Evolutionary conservation across 92 coral and sea anemone genomes (phyloP), one percentile per base, ranked within the genome.

Genomic region (Parazoanthus swiftii): DNA sequence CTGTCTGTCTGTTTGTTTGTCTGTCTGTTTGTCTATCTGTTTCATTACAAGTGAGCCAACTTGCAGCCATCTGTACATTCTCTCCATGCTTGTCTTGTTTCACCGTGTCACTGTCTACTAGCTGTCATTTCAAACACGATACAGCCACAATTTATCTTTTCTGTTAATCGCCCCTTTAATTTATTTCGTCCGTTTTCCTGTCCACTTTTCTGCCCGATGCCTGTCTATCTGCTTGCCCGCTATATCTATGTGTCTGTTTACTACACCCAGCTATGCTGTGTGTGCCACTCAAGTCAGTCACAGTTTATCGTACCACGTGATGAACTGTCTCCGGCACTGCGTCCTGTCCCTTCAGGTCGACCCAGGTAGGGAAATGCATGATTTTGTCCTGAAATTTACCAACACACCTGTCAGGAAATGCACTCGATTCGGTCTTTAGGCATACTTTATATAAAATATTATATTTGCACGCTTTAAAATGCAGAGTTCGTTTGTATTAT

Each of bases 291-390:
- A 0, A 54, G 16, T 23, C 20, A 58, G 26, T 39, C 66, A 48
- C 14, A 54, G 16, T n/a, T 39, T 20, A 21, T 59, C 93, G 65
- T 93, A 97, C 99, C 97, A 95, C 98, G 77, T 95, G 99, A 67
- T 97, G 99, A 16, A 97, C 99, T 8, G 99, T 97, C 89, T 97
- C 99, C 0, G 99, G 99, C 0, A 97, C 98, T 59, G 94, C 90
- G 74, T 97, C 99, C 67, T 94, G 97, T 29, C 99, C 99, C 85
- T 97, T 97, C 43, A 97, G 94, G 85, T 97, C 99, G 4, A 97
- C 96, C 99, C 99, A 97, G 23, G 98, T 97, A 36, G 99, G 99
- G 85, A 97, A 97, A 88, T 95, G 98, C 99, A 97, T 97, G 50
- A 92, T 92, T 87, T 89, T 96, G 44, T 97, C 97, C 99, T 96